Evolutionary conservation across 1,140 invertebrate genomes (phyloP), one percentile per base, ranked within the genome.

Genomic region (Zaprionus tsacasi): DNA sequence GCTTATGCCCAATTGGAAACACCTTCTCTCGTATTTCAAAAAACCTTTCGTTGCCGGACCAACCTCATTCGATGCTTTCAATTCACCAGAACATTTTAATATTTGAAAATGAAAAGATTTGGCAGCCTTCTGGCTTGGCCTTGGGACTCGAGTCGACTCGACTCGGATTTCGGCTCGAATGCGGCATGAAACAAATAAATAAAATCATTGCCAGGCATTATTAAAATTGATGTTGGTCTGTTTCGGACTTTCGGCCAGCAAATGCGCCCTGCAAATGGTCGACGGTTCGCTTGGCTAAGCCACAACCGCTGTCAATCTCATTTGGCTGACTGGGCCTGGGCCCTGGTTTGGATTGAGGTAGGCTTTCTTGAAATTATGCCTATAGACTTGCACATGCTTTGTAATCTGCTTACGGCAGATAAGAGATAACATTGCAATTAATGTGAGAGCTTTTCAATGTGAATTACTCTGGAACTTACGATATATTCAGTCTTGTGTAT

Each of bases 371-470:
- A 63, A 65, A 66, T 70, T 59, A 77, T 52, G 25, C 27, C 58
- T 45, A 67, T 61, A 52, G 50, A 43, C 33, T 63, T 52, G 66
- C 67, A 70, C 67, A 70, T 70, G 71, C 73, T 59, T 70, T 76
- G 68, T 59, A 70, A 70, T 74, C 71, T 61, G 40, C 38, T 75
- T 75, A 64, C 35, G 43, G 55, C 67, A 59, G 66, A 83, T 60
- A 69, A 65, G 55, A 57, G 80, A 87, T 81, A 83, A 79, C 76
- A 70, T 81, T 85, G 81, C 78, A 88, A 89, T 89, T 89, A 88
- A 72, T 85, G 78, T 89, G 64, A 88, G 81, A 88, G 85, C 85
- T 81, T 89, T 88, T 70, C 72, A 57, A 27, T 21, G 45, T 17
- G 45, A 17, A 50, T 57, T 21, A n/a, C 10, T 7, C 27, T 2